Conservation (phyloP, 2,113 vertebrate species). For the Sapayoa aenigma region DNA sequence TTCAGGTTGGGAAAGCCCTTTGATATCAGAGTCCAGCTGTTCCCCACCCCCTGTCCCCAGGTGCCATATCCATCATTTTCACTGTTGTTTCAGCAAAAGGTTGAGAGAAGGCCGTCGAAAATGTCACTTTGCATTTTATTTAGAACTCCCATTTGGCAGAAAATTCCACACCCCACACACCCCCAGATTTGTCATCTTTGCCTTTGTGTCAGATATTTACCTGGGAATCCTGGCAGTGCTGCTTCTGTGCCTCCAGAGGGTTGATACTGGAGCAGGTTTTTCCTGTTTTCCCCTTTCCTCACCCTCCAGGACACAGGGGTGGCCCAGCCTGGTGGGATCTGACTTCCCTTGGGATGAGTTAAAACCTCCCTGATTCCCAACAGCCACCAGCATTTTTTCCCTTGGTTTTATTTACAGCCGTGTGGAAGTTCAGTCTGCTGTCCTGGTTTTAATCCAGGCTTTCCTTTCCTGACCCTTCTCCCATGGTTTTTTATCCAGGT, state of each 20-base stretch:
- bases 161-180: too few relatives aligned
- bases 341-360: background rate
- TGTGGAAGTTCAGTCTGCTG: background rate
- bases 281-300: background rate
- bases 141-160: background rate
- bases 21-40: background rate
- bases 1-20: background rate
- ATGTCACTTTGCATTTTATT: background rate
- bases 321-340: background rate
- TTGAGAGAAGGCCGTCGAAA: background rate
- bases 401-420: accelerated
- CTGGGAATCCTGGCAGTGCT: background rate
- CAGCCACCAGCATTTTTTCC: background rate
- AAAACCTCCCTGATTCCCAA: background rate
- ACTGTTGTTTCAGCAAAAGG: background rate
- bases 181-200: background rate
- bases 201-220: background rate
- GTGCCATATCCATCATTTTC: background rate
- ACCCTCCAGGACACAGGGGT: accelerated
- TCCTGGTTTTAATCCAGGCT: background rate
- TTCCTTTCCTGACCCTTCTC: background rate
- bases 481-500: slow-evolving; percentile 71
- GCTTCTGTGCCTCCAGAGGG: background rate
- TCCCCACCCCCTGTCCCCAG: background rate
- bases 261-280: background rate